phyloP scores from a whole-genome alignment of 2,113 vertebrate species.

The Aramus guarauna region DNA sequence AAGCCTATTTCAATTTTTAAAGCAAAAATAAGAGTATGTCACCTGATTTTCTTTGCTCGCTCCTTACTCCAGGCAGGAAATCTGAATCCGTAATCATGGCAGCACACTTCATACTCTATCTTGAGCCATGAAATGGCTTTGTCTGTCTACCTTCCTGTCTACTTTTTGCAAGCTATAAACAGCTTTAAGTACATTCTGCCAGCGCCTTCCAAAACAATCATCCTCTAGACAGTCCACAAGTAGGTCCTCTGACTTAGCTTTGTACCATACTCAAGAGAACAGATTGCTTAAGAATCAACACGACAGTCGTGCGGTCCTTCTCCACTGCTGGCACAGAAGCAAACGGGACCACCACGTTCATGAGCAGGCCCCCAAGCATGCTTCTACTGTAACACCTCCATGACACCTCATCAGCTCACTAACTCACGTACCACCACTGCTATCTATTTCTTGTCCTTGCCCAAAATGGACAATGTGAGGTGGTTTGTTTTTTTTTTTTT shows the following conservation, averaged over 20 bases:
- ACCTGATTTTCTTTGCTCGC: neutral
- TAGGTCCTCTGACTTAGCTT: neutral
- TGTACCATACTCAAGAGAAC: neutral
- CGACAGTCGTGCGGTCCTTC: neutral
- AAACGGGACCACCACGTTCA: rapidly evolving
- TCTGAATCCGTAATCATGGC: neutral
- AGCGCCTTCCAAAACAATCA: neutral
- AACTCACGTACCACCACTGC: rapidly evolving
- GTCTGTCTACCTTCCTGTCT: neutral
- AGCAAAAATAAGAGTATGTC: neutral
- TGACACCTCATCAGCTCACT: neutral
- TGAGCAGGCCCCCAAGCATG: rapidly evolving
- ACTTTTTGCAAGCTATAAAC: neutral
- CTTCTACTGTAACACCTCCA: neutral
- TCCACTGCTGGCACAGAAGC: neutral
- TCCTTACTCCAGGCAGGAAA: neutral
- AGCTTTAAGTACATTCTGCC: neutral
- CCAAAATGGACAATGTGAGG: rapidly evolving
- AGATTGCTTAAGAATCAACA: neutral
- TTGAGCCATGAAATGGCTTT: neutral
- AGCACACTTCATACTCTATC: neutral
- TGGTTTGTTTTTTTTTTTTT: no score
- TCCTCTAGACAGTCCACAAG: neutral
- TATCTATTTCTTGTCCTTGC: neutral
- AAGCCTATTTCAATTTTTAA: neutral